Conservation (phyloP, 2,888 invertebrate species). For the Chironomus tentans region DNA sequence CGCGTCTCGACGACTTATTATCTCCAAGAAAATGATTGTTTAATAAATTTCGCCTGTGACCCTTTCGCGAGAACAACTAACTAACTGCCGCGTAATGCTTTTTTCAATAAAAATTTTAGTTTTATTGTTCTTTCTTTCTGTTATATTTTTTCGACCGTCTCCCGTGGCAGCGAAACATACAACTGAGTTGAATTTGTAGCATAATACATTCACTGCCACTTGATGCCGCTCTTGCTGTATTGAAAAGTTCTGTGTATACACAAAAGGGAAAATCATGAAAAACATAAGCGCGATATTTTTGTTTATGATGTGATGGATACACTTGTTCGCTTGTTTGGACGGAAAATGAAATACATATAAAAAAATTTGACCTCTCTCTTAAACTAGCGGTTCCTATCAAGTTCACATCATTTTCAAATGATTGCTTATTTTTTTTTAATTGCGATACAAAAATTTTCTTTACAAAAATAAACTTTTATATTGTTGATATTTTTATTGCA, state of each 20-base stretch:
- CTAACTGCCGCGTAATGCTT: neutral
- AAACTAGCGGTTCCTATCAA: neutral
- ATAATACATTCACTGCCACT: neutral
- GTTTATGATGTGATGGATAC: neutral
- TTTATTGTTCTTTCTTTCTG: neutral
- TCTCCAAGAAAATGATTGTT: neutral
- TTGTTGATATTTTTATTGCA: neutral
- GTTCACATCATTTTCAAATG: neutral
- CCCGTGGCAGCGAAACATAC: conserved; percentile 22
- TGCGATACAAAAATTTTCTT: conserved; percentile 5
- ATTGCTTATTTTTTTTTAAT: neutral
- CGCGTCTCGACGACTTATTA: too few relatives aligned
- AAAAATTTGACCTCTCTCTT: neutral
- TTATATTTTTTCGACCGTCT: conserved; percentile 10
- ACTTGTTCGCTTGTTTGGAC: too few relatives aligned
- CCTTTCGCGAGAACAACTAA: neutral
- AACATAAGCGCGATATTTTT: neutral
- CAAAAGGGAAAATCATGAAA: neutral
- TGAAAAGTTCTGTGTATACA: too few relatives aligned
- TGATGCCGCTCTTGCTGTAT: neutral
- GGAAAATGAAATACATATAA: too few relatives aligned
- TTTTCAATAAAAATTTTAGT: neutral
- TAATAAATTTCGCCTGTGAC: neutral
- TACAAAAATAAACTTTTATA: neutral
- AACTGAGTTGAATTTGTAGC: neutral